Base-by-base conservation (phyloP, 2,113 vertebrate species). In the Hippocampus mohnikei region DNA sequence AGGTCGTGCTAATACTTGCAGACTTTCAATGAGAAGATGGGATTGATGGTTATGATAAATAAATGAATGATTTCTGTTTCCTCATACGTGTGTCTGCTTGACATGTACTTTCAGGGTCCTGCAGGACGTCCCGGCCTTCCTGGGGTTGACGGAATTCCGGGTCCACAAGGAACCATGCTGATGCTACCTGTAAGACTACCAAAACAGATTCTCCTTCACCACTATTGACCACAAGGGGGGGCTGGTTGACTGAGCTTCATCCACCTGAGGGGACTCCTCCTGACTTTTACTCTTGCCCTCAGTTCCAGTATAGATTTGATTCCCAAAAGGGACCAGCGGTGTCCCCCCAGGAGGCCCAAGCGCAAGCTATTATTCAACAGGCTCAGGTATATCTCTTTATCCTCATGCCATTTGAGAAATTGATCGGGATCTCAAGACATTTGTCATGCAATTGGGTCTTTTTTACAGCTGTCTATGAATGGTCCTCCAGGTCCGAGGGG, bases 261-360 rank as follows among this genome's bases (percentile, higher is more conserved):
- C 79, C 70, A 70, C 75, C 81, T 74, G 76, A 70, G 33, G 66
- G 66, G 68, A 76, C 60, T 78, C 68, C 69, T 76, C 68, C 66
- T 81, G 50, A 82, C 52, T 6, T 75, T 71, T 74, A 37, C 48
- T 44, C 69, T 66, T 67, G 55, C 55, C 69, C 67, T 67, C 80
- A 97, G 95, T 98, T 96, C 88, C 94, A 93, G 79, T 93, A 89
- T 41, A 89, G 92, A 2, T 87, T 94, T 5, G 86, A 95, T 81
- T 93, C 91, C 67, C 87, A 91, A 82, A 94, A 95, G 62, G 95
- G 94, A 15, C 95, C 95, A 2, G 85, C 88, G 21, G 85, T 95
- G 56, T 95, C 96, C 3, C 92, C 95, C 66, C 95, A 95, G 79
- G 92, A 96, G 83, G 94, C 94, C 0, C 95, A 98, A 81, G 95